phyloP scores from a whole-genome alignment of 1,140 invertebrate species.

The Drosophila virilis region DNA sequence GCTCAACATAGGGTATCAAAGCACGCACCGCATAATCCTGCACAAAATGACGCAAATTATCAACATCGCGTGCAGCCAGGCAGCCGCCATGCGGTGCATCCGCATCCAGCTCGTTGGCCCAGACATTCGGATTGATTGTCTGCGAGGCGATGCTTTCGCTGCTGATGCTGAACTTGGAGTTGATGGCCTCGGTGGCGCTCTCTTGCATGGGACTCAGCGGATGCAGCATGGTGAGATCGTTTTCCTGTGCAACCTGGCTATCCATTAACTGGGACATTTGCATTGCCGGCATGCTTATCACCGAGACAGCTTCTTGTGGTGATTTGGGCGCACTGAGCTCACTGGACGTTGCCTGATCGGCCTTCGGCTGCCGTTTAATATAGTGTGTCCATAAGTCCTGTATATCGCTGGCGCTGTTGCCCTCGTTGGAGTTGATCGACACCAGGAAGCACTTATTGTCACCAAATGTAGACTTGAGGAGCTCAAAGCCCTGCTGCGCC shows the following conservation, averaged over 20 bases:
- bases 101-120: slow-evolving; percentile 85
- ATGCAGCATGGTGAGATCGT: slow-evolving; percentile 85
- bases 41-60: slow-evolving; percentile 93
- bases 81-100: slow-evolving; percentile 88
- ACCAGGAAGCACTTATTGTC: slow-evolving; percentile 93
- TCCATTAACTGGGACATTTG: slow-evolving; percentile 72
- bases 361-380: slow-evolving; percentile 87
- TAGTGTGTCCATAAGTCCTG: slow-evolving; percentile 94
- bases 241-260: slow-evolving; percentile 55
- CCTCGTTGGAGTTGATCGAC: slow-evolving; percentile 91
- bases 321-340: slow-evolving; percentile 88
- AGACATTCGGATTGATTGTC: slow-evolving; percentile 86
- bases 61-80: slow-evolving; percentile 92
- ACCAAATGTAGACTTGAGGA: slow-evolving; percentile 93
- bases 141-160: slow-evolving; percentile 86
- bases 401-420: slow-evolving; percentile 86
- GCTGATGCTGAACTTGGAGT: slow-evolving; percentile 85
- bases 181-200: slow-evolving; percentile 78
- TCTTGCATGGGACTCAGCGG: slow-evolving; percentile 87
- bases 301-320: slow-evolving; percentile 85
- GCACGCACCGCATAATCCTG: slow-evolving; percentile 95
- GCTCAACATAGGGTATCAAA: slow-evolving; percentile 95
- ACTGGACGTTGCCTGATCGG: slow-evolving; percentile 85
- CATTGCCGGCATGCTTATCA: slow-evolving; percentile 85
- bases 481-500: slow-evolving; percentile 91